A percentile compares a stretch with the other conserved stretches of the same genome.
Evolutionary conservation across 2,888 invertebrate genomes (phyloP).

Genomic region (Luffia ferchaultella): DNA sequence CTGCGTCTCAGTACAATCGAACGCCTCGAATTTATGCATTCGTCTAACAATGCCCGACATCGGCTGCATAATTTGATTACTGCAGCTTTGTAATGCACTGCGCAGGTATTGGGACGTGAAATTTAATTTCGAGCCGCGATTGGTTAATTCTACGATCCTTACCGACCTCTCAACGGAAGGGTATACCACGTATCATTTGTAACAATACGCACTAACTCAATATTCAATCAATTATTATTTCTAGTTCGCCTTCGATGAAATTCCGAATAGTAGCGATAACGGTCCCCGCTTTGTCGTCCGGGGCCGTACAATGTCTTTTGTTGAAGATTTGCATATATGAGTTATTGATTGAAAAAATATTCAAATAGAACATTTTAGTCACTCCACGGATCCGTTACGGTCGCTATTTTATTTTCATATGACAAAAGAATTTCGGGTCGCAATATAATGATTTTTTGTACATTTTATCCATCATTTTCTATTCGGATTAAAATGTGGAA

Average conservation of each 20-base stretch:
- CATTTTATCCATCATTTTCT: neutral
- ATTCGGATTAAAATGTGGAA: neutral
- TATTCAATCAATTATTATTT: conserved; percentile 60
- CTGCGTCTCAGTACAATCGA: conserved; percentile 53
- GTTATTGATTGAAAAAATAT: conserved; percentile 66
- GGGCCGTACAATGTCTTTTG: conserved; percentile 41
- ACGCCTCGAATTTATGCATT: conserved; percentile 59
- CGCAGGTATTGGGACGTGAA: conserved; percentile 63
- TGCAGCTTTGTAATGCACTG: conserved; percentile 43
- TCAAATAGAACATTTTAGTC: conserved; percentile 51
- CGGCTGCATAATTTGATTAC: conserved; percentile 65
- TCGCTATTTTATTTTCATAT: conserved; percentile 39
- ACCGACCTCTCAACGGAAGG: conserved; percentile 43
- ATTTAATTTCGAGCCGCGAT: conserved; percentile 63
- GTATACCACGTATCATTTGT: conserved; percentile 41
- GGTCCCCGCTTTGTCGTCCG: conserved; percentile 48
- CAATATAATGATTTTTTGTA: conserved; percentile 36
- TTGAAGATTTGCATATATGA: conserved; percentile 55
- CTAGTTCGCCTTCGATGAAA: conserved; percentile 60
- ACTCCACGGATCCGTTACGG: conserved; percentile 57
- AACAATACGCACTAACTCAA: conserved; percentile 33
- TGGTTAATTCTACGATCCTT: conserved; percentile 35
- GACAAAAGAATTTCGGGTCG: conserved; percentile 33
- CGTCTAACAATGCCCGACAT: conserved; percentile 49
- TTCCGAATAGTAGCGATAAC: conserved; percentile 56